Evolutionary conservation across 2,888 invertebrate species (phyloP).

Genomic region (Aphodius granarius): DNA sequence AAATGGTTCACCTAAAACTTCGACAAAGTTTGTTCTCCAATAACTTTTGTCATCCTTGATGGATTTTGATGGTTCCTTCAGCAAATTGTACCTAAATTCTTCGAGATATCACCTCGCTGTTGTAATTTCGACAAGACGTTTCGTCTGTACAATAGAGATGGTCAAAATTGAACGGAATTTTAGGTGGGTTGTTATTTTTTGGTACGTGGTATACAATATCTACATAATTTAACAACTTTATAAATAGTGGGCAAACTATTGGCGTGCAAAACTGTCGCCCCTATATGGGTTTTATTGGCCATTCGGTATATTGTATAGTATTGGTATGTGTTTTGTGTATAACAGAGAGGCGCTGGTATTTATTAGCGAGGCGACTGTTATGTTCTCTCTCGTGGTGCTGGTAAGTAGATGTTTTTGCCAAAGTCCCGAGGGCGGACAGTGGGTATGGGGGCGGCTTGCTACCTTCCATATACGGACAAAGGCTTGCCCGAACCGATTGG

Average conservation of each 20-base stretch:
- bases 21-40: too few relatives aligned
- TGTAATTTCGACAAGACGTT: too few relatives aligned
- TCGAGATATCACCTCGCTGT: too few relatives aligned
- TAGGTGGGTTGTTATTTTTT: too few relatives aligned
- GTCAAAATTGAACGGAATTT: too few relatives aligned
- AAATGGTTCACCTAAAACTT: too few relatives aligned
- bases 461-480: constrained; percentile 48
- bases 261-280: constrained; percentile 10
- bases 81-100: too few relatives aligned
- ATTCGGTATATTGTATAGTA: constrained; percentile 23
- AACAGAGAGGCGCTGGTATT: constrained; percentile 7
- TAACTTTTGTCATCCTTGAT: too few relatives aligned
- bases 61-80: too few relatives aligned
- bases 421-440: constrained; percentile 43
- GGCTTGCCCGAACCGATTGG: constrained; percentile 42
- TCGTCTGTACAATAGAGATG: too few relatives aligned
- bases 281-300: constrained; percentile 31
- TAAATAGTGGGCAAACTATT: constrained; percentile 10
- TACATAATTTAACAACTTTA: background rate
- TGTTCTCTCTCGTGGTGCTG: background rate
- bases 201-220: too few relatives aligned
- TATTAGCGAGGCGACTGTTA: background rate
- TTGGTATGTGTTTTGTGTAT: background rate
- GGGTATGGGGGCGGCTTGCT: constrained; percentile 48
- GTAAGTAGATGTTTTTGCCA: constrained; percentile 35